phyloP scores from a whole-genome alignment of 2,888 invertebrate genomes.

The Cistogaster globosa region DNA sequence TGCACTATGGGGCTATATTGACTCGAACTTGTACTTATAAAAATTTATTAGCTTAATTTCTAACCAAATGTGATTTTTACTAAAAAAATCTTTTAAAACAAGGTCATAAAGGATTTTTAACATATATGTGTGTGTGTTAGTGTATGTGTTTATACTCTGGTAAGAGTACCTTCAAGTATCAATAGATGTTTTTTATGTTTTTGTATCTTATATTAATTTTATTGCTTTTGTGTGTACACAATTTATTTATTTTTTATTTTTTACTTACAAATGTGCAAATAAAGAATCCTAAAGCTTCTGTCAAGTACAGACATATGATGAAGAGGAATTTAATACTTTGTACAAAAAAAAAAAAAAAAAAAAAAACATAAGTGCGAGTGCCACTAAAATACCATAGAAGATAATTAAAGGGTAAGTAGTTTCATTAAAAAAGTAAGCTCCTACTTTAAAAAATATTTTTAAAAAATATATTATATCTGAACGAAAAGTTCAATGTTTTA shows the following conservation, averaged over 20 bases:
- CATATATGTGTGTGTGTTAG: neutral
- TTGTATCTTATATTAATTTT: conserved; percentile 44
- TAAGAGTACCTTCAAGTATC: neutral
- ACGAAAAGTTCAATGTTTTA: too few species aligned
- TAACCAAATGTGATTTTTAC: conserved; percentile 33
- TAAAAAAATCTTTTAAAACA: conserved; percentile 6
- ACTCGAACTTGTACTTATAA: conserved; percentile 28
- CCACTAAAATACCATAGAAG: neutral
- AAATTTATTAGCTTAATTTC: conserved; percentile 39
- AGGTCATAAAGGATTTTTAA: conserved; percentile 15
- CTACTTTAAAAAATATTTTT: too few species aligned
- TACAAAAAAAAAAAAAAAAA: conserved; percentile 20
- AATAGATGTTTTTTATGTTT: neutral
- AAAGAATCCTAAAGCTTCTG: conserved; percentile 68
- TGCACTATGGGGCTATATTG: conserved; percentile 5
- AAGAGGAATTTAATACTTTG: conserved; percentile 68
- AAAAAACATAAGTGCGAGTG: conserved; percentile 7
- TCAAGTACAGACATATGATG: conserved; percentile 67
- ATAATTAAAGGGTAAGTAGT: neutral
- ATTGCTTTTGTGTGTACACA: conserved; percentile 25
- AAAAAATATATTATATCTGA: too few species aligned
- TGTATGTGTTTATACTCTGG: too few species aligned
- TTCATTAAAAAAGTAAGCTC: too few species aligned
- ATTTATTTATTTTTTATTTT: conserved; percentile 48
- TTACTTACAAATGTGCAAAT: conserved; percentile 65